Evolutionary conservation across 37 sponge, comb jelly and placozoan species (phyloP), one percentile per base, ranked within the genome.

Genomic region (Geodia barretti): DNA sequence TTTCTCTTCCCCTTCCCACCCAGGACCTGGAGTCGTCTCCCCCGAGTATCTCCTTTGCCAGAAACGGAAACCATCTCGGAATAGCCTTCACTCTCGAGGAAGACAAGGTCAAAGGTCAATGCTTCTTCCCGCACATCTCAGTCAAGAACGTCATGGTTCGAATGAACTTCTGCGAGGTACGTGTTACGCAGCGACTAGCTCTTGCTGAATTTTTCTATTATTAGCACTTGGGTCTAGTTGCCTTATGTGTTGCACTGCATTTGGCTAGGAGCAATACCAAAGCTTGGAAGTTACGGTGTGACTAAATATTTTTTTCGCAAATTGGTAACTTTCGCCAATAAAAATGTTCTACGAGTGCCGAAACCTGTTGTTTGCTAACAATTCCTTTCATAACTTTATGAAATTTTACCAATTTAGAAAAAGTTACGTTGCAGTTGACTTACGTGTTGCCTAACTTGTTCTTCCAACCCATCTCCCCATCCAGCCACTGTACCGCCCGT

Each of bases 81-180:
- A 66, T 85, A 8, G 89, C 88, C 41, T 87, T 84, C 43, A 68
- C 65, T 7, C 67, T 87, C 9, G 81, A 62, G 17, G 72, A 80
- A 37, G 64, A 42, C 4, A 70, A 69, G 20, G 4, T 58, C 0
- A 62, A 23, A 1, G 80, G 60, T 5, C 76, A 72, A 8, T 78
- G 79, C 28, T 62, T 98, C 84, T 98, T 89, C 73, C 99, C 99
- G 63, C 92, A 92, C 26, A 79, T 98, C 7, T 66, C 87, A 20
- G 84, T 89, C 31, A 95, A 92, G 84, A 96, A 98, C 47, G 72
- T 94, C 38, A 31, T 39, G 4, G 60, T 96, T 33, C 41, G 76
- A 19, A 70, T 96, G 54, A 92, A 97, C 73, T 97, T 97, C 65
- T 86, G 85, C 4, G 74, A 76, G 71, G 85, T 78, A 40, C 7